phyloP scores from a whole-genome alignment of 2,888 invertebrate species.

The Gymnosoma rotundatum region DNA sequence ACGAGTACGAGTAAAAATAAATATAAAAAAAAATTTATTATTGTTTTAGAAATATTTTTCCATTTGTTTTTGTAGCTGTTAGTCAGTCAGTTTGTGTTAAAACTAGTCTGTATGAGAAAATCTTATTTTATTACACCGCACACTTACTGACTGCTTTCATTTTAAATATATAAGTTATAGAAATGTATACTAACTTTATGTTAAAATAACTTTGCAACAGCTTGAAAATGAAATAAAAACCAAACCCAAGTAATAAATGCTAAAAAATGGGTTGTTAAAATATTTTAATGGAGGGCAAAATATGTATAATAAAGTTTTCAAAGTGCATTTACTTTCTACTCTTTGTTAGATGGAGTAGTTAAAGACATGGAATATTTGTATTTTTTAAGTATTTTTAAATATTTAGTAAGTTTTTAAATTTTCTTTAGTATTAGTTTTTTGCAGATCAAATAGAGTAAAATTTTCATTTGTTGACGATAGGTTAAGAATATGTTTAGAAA shows the following conservation, averaged over 20 bases:
- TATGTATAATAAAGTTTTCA: slow-evolving; percentile 1
- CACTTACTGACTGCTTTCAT: not conserved
- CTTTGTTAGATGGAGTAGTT: slow-evolving; percentile 36
- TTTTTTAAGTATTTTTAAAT: slow-evolving; percentile 15
- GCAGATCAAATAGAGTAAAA: not conserved
- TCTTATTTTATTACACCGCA: slow-evolving; percentile 55
- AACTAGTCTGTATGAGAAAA: slow-evolving; percentile 11
- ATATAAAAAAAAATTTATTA: slow-evolving; percentile 32
- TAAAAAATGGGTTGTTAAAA: slow-evolving; percentile 66
- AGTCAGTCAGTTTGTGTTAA: slow-evolving; percentile 6
- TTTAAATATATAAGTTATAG: not conserved
- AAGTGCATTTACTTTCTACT: slow-evolving; percentile 50
- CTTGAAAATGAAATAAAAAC: slow-evolving; percentile 20
- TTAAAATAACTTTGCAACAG: slow-evolving; percentile 49
- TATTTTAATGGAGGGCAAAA: slow-evolving; percentile 54
- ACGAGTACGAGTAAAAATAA: not conserved
- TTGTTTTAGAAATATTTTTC: slow-evolving; percentile 23
- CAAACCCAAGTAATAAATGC: slow-evolving; percentile 66
- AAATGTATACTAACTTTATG: not conserved
- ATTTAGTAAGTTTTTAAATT: slow-evolving; percentile 28
- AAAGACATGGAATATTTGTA: slow-evolving; percentile 27
- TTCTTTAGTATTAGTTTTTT: not conserved
- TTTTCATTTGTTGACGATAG: too few relatives aligned
- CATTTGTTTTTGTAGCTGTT: slow-evolving; percentile 1
- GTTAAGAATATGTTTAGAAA: too few relatives aligned